Conservation (phyloP, 2,888 invertebrate species). For the Nomada fabriciana region DNA sequence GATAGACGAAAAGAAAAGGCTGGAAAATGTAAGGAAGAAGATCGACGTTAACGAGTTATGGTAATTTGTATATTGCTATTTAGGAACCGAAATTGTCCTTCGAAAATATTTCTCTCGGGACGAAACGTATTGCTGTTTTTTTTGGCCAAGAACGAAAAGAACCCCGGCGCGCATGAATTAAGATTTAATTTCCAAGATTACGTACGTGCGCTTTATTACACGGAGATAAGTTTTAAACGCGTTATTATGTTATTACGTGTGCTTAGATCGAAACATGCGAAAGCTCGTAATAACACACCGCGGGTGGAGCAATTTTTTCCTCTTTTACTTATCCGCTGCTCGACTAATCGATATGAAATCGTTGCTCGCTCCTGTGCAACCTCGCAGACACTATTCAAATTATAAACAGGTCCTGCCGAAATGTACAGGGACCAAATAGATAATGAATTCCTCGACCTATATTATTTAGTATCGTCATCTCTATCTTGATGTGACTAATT, state of each 20-base stretch:
- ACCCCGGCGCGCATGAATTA: slow-evolving; percentile 17
- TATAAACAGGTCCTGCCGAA: too few species aligned
- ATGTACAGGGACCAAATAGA: too few species aligned
- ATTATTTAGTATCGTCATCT: too few species aligned
- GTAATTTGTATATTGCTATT: background rate
- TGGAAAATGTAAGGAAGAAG: too few species aligned
- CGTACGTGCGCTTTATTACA: slow-evolving; percentile 23
- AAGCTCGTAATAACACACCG: slow-evolving; percentile 28
- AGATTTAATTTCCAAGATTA: slow-evolving; percentile 52
- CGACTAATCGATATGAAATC: slow-evolving; percentile 28
- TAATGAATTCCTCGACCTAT: too few species aligned
- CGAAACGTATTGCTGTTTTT: background rate
- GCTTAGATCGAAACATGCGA: slow-evolving; percentile 25
- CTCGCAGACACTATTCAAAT: background rate
- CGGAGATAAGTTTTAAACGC: slow-evolving; percentile 46
- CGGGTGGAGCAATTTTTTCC: background rate
- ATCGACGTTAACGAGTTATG: slow-evolving; percentile 6
- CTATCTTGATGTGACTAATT: too few species aligned
- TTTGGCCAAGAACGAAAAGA: background rate
- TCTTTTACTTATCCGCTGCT: background rate
- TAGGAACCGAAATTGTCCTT: background rate
- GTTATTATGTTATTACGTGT: slow-evolving; percentile 50
- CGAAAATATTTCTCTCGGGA: slow-evolving; percentile 34
- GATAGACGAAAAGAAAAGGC: too few species aligned
- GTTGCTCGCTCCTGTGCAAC: background rate